Base-by-base conservation (phyloP, 1,140 invertebrate genomes). In the Philopotamus ludificatus region DNA sequence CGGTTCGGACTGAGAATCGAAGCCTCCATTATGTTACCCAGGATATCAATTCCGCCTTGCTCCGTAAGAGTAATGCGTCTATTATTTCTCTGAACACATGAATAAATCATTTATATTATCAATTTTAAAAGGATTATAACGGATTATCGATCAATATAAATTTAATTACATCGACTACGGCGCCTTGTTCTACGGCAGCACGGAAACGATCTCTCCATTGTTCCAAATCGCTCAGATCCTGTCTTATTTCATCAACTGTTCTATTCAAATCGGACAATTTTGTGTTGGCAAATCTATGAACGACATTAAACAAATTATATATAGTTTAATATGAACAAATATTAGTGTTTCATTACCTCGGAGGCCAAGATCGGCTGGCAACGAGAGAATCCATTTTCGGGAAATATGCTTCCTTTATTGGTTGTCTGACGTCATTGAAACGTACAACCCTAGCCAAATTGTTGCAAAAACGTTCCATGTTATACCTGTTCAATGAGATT, bases 21-120 rank as follows among this genome's bases (percentile, higher is more conserved):
- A 0, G 86, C 81, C 75, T 94, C 92, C 66, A 94, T 81, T 62
- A 93, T 84, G 72, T 93, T 90, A 4, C 91, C 91, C 1, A 94
- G 76, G 23, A 88, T 79, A 70, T 95, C 89, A 55, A 94, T 93
- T 7, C 91, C 92, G 0, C 79, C 83, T 1, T 78, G 75, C 71
- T 91, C 89, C 44, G 83, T 85, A 20, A 92, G 71, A 0, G 73
- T 71, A 7, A 87, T 72, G 1, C 76, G 76, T 7, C 82, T 75
- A 1, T 84, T 85, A 16, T 79, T 80, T 3, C 74, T 72, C 77
- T 81, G 72, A 10, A 65, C 62, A 63, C 9, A 41, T 53, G 15
- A 53, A 26, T 1, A 28, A 26, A 28, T 12, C 22, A 53, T 3
- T 26, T 26, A 50, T 8, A 34, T 34, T 34, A 34, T 34, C 4